Evolutionary conservation across 1,140 invertebrate species (phyloP), one percentile per base, ranked within the genome.

Genomic region (Trissolcus basalis): DNA sequence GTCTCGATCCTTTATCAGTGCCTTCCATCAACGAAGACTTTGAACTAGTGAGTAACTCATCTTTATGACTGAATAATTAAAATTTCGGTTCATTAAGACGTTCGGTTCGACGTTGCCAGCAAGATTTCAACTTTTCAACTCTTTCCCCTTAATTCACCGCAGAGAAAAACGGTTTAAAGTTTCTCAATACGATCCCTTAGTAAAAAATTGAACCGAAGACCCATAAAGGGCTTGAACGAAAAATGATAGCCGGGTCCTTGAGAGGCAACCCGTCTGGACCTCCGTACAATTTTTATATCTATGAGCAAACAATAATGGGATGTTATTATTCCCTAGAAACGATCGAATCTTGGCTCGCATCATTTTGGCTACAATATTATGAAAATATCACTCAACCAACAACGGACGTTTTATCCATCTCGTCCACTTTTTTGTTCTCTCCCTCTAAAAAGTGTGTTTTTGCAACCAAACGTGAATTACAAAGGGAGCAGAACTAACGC

Each of bases 1-100:
- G 36, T 0, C 39, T 67, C 0, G 61, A 67, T 50, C 61, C 55
- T 0, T n/a, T 60, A 13, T 4, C 14, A 3, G 45, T 74, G 9
- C 61, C 70, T 27, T 11, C 50, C 0, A 61, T 67, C 4, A 74
- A 1, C 11, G 55, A 60, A 6, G 49, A 74, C 33, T 53, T 74
- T 45, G 12, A 36, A 9, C 12, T 74, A 9, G 63, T 67, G 36
- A 60, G 70, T 67, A 33, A 41, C 35, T 55, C 35, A 53, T 44
- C 14, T 19, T 19, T 19, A 48, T 48, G 9, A 19, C 16, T 19
- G 15, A 48, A 27, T 19, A 19, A 48, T 39, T 39, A n/a, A n/a
- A n/a, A 39, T 39, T 39, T n/a, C 9, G 36, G 36, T 39, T 39
- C 36, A 39, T 39, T 39, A 39, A 39, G 36, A n/a, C 9, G 36